phyloP scores from a whole-genome alignment of 1,140 invertebrate species.

The Drosophila nebulosa region DNA sequence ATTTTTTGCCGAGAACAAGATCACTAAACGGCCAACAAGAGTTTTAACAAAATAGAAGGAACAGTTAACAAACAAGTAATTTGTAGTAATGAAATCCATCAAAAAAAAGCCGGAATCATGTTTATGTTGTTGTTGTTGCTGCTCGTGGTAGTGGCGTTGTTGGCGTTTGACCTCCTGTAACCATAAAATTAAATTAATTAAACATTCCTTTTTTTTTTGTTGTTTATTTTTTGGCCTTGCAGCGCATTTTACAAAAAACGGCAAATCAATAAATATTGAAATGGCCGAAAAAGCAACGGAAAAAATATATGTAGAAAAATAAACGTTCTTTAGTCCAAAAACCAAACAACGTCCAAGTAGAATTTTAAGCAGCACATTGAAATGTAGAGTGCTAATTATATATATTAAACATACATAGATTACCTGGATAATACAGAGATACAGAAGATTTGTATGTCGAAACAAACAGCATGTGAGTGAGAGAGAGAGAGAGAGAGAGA shows the following conservation, averaged over 20 bases:
- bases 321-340: constrained; percentile 19
- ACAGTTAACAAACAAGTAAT: too few species aligned
- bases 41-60: not conserved
- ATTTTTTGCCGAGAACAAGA: not conserved
- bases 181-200: constrained; percentile 29
- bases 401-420: constrained; percentile 17
- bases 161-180: constrained; percentile 25
- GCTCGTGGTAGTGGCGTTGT: not conserved
- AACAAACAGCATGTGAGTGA: not conserved
- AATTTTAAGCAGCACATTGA: constrained; percentile 14
- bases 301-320: constrained; percentile 9
- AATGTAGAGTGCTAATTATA: constrained; percentile 7
- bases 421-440: constrained; percentile 30
- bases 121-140: not conserved
- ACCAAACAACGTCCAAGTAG: constrained; percentile 28
- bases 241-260: not conserved
- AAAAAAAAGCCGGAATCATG: not conserved
- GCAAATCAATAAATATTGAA: constrained; percentile 10
- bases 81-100: not conserved
- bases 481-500: too few species aligned
- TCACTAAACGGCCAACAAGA: not conserved
- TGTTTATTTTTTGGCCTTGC: not conserved
- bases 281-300: constrained; percentile 13
- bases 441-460: not conserved
- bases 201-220: not conserved